Base-by-base conservation (phyloP, 2,888 invertebrate genomes). In the Belgica antarctica region DNA sequence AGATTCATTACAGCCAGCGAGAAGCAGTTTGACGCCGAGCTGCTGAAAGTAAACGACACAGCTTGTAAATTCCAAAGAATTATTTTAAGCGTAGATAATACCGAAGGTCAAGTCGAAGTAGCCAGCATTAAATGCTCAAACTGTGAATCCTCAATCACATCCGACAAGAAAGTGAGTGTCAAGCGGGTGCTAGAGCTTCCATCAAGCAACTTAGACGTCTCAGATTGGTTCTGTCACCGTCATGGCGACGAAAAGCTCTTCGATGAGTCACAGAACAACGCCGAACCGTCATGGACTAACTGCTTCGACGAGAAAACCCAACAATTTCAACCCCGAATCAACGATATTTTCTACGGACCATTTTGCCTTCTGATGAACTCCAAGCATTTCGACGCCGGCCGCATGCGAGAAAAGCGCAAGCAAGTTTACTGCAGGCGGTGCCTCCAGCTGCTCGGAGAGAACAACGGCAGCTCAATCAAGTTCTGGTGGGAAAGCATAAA, bases 361-460 rank as follows among this genome's bases (percentile, higher is more conserved):
- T 72, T 72, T 66, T 70, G 71, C 59, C 63, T 72, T n/a, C 34
- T 73, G n/a, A 25, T 73, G 24, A 72, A 72, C 57, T 27, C 59
- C 5, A 34, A 57, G 1, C 68, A 62, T 34, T 27, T 72, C 10
- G 27, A 27, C 7, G 71, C 27, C 10, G 47, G 19, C 61, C 52
- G 71, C 25, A 41, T 71, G 7, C 70, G 61, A 12, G 62, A 31
- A 28, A 71, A 71, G 27, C 71, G 71, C n/a, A 36, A 52, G 19
- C 28, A 66, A 36, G 27, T 72, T 28, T 71, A 73, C 34, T 73
- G 73, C 28, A 68, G 70, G n/a, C 59, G 72, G 7, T 73, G 73
- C 41, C 34, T 72, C n/a, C 65, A 71, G 52, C 69, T 71, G 19
- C n/a, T 73, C 3, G 72, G 73, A 12, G 77, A 78, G 74, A 77